Conservation (phyloP, 2,888 invertebrate species). For the Merodon equestris region DNA sequence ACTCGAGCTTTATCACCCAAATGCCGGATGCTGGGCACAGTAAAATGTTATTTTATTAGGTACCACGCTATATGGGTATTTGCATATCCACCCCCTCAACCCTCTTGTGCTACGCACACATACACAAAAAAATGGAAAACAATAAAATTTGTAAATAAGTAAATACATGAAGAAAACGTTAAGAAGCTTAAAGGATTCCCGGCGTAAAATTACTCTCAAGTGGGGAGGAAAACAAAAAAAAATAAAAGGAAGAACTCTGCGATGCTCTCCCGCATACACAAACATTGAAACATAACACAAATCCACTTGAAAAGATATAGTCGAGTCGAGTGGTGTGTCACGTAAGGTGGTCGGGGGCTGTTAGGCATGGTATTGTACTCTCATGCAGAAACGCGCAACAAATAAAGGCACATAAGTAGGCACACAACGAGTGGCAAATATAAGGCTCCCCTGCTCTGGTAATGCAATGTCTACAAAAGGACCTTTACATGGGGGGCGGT, state of each 20-base stretch:
- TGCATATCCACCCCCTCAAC: conserved; percentile 52
- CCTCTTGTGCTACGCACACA: conserved; percentile 2
- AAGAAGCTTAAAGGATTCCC: conserved; percentile 69
- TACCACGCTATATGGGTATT: conserved; percentile 34
- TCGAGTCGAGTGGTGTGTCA: background rate
- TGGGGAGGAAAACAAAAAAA: conserved; percentile 61
- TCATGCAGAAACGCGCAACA: conserved; percentile 20
- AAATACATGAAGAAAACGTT: conserved; percentile 61
- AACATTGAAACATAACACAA: conserved; percentile 41
- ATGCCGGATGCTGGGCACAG: conserved; percentile 57
- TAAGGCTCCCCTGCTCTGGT: conserved; percentile 6
- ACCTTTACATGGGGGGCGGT: too few relatives aligned
- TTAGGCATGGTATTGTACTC: conserved; percentile 2
- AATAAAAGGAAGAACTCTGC: conserved; percentile 5
- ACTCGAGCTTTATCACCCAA: conserved; percentile 40
- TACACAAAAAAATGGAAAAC: conserved; percentile 30
- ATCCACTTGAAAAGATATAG: conserved; percentile 37
- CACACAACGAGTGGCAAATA: background rate
- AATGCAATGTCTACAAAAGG: too few relatives aligned
- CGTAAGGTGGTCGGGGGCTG: conserved; percentile 10
- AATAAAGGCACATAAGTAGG: conserved; percentile 56
- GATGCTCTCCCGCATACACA: conserved; percentile 46
- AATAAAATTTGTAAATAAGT: conserved; percentile 69
- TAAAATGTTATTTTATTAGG: conserved; percentile 66
- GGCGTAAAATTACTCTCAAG: conserved; percentile 67